phyloP scores from a whole-genome alignment of 37 sponge, comb jelly and placozoan genomes.

The Mnemiopsis leidyi region DNA sequence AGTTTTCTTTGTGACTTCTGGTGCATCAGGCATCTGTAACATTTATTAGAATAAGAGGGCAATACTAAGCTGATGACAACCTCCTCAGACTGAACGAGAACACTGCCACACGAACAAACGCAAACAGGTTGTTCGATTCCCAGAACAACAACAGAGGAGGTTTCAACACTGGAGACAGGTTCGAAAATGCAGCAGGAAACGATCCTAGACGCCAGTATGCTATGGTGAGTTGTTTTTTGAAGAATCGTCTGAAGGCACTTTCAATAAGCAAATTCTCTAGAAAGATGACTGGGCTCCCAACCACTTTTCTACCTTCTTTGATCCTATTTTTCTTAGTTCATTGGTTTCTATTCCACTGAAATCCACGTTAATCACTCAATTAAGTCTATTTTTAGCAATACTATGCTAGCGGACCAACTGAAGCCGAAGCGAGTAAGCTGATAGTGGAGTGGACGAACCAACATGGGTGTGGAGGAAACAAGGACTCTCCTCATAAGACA shows the following conservation, averaged over 20 bases:
- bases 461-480: conserved; percentile 98
- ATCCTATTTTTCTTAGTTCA: no score
- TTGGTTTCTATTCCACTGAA: no score
- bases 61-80: no score
- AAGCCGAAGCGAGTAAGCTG: conserved; percentile 61
- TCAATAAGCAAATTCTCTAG: no score
- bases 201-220: conserved; percentile 30
- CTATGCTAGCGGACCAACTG: conserved; percentile 51
- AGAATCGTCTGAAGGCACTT: no score
- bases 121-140: conserved; percentile 94
- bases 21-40: no score
- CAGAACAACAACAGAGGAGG: conserved; percentile 84
- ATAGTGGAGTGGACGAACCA: conserved; percentile 97
- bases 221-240: conserved; percentile 6
- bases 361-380: no score
- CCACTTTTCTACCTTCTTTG: no score
- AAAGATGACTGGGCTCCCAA: no score
- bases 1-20: no score
- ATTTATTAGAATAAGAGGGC: no score
- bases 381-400: not conserved
- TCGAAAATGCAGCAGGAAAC: not conserved
- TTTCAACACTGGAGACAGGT: conserved; percentile 91
- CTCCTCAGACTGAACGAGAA: conserved; percentile 78
- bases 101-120: conserved; percentile 93
- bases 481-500: conserved; percentile 88